Evolutionary conservation across 2,797 vertebrate genomes (phyloP).

Genomic region (Fundulus diaphanus): DNA sequence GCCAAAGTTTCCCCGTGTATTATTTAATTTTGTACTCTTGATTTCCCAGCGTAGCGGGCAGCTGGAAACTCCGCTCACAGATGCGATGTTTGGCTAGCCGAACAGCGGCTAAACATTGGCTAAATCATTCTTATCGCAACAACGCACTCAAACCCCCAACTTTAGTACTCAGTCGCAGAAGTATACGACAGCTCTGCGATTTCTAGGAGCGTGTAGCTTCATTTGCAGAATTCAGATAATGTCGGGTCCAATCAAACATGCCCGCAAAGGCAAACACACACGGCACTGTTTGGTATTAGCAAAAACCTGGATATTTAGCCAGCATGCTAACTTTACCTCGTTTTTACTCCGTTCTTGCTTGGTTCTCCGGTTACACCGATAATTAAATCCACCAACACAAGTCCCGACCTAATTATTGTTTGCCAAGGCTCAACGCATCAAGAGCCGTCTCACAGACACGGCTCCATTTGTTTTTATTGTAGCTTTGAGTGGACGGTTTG

Average conservation of each 20-base stretch:
- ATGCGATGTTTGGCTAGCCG: constrained; percentile 52
- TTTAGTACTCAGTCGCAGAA: background rate
- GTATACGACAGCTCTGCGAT: background rate
- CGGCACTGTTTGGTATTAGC: constrained; percentile 19
- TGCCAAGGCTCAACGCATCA: background rate
- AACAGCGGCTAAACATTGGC: constrained; percentile 55
- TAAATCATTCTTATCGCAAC: constrained; percentile 22
- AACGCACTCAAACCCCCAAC: background rate
- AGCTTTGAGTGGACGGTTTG: constrained; percentile 78
- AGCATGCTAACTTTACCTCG: constrained; percentile 78
- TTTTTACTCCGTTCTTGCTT: constrained; percentile 58
- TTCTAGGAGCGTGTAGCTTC: background rate
- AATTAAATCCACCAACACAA: constrained; percentile 12
- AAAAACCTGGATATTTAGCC: constrained; percentile 55
- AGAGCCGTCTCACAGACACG: constrained; percentile 21
- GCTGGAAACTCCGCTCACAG: constrained; percentile 15
- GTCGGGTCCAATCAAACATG: background rate
- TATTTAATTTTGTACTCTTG: background rate
- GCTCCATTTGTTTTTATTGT: constrained; percentile 48
- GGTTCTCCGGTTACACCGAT: constrained; percentile 18
- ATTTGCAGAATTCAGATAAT: background rate
- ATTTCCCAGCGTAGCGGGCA: background rate
- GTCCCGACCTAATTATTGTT: background rate
- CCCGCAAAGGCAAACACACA: constrained; percentile 4
- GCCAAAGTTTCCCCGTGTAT: too few species aligned